Base-by-base conservation (phyloP, 2,113 vertebrate species). In the Dryoscopus gambensis region DNA sequence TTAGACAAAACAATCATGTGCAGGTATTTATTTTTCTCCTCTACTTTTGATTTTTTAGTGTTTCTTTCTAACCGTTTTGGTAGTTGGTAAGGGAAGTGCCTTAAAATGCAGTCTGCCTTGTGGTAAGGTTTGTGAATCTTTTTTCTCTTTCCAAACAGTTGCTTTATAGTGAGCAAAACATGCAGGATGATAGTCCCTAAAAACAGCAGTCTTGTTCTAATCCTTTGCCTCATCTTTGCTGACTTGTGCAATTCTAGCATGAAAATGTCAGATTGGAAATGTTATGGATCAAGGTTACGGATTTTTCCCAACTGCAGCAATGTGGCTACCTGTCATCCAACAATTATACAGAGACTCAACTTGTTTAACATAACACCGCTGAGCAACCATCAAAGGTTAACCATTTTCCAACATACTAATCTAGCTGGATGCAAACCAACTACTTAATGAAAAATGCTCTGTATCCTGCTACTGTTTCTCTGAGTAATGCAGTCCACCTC, bases 381-480 rank as follows among this genome's bases (percentile, higher is more conserved):
- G 70, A 91, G 74, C 49, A 94, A 78, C 80, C 80, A 85, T 91
- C 69, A 87, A 91, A 91, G 35, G 40, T 93, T 94, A 79, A 85
- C 65, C 13, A 28, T 84, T 84, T 89, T 89, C 74, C 92, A 94
- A 7, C 67, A 60, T n/a, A 73, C 39, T 84, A 59, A 84, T 87
- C 90, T 92, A 64, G 50, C 53, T 93, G 86, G 75, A 76, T 85
- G 40, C 47, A 87, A 87, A 84, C 73, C 73, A 95, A 4, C 62
- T 74, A 47, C 39, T 68, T 89, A 77, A 75, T 74, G 52, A 89
- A 87, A 91, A 93, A 64, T 71, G 33, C 21, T 84, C 77, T 90
- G 11, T 83, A 31, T 79, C 67, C 27, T 75, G 27, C 52, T 89
- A 52, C 57, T 86, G 10, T 20, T 75, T 95, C 75, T 79, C 39